Base-by-base conservation (phyloP, 2,888 invertebrate genomes). In the Zhengitettix transpicula region DNA sequence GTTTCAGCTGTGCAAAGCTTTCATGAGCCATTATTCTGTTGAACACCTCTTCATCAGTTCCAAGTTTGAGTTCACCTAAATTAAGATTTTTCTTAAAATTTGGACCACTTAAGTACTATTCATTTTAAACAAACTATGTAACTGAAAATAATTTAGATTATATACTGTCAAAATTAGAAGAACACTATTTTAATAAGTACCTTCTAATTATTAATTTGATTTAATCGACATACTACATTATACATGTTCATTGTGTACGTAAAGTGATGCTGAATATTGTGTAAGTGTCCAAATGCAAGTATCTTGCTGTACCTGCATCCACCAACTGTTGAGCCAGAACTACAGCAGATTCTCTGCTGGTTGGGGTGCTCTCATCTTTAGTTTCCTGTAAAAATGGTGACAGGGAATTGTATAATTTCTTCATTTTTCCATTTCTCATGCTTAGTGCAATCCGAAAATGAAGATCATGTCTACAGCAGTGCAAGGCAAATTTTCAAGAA, bases 41-140 rank as follows among this genome's bases (percentile, higher is more conserved):
- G 68, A 89, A 87, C 5, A 82, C 77, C 67, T 83, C 83, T 70
- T 86, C 86, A 62, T 85, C 84, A 0, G 87, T 88, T 42, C 87
- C 85, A 70, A 83, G 76, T 71, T 82, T 81, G 56, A 77, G 82
- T 71, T 85, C 84, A 0, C 85, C 70, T 69, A 59, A 15, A 61
- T 61, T 55, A 28, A 54, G 58, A 51, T 28, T 56, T 53, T 63
- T 60, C 12, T 60, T 59, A 2, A 61, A 61, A 60, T 56, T 14
- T 54, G 1, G 2, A 14, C 2, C 17, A 28, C 54, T 40, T 5
- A 15, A 15, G 2, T 28, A 7, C 28, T 5, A 15, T 17, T 14
- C 8, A n/a, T 11, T 11, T 55, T 10, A 55, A 28, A 10, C 40
- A 3, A 11, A 55, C 16, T 16, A 47, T 8, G 5, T 7, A 54